Base-by-base conservation (phyloP, 2,797 vertebrate genomes). In the Hippoglossus hippoglossus region DNA sequence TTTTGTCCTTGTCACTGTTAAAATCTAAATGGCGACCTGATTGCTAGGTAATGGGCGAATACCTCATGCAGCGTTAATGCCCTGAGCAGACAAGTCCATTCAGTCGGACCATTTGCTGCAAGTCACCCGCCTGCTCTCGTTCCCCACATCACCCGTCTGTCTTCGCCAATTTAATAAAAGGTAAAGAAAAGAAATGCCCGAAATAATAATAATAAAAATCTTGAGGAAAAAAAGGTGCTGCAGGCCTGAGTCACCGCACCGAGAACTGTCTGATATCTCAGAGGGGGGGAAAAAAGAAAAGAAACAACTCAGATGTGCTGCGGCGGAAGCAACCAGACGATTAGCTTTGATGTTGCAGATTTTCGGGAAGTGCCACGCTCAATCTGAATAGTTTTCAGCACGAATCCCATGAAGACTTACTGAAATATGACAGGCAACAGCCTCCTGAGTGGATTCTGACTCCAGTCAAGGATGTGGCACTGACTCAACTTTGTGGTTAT, bases 281-380 rank as follows among this genome's bases (percentile, higher is more conserved):
- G 55, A 58, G 59, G 56, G 56, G 63, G 16, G 47, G 28, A 4
- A 4, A 13, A 39, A 39, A 39, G 3, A 13, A 36, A 36, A 36
- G 6, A 36, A 36, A 36, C 11, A 36, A 53, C 26, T 26, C 34
- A 49, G 59, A 68, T 54, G 60, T 62, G 19, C 31, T 60, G 28
- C 67, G 65, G 60, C 47, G 25, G 34, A 70, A 66, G 67, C 18
- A 34, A 67, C 25, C 28, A 60, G 58, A 60, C 39, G 3, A 73
- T 71, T 64, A 46, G 75, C 85, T 84, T 86, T 86, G 76, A 86
- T 84, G 64, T 74, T 47, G 50, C 51, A 4, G 6, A 63, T 79
- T 34, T 74, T 60, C n/a, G 19, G 2, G 25, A 55, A 60, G 49
- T 46, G 39, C 41, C 50, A 34, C 6, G 16, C 52, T 67, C 59